Evolutionary conservation across 2,888 invertebrate genomes (phyloP).

Genomic region (Cerastis leucographa): DNA sequence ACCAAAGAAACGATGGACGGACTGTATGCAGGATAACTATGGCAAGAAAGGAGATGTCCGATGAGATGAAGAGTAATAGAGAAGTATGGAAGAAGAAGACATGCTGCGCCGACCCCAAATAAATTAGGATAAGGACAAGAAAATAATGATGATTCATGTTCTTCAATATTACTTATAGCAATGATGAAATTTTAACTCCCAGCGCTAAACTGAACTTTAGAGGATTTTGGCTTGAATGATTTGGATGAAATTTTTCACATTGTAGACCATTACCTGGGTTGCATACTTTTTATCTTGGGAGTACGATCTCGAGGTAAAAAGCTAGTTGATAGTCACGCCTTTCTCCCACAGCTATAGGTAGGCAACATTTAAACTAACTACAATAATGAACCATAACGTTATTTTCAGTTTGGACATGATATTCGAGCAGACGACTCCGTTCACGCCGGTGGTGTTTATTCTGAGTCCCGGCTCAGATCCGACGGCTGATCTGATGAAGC

Average conservation of each 20-base stretch:
- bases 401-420: slow-evolving; percentile 94
- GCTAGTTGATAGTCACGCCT: neutral
- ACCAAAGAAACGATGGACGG: too few relatives aligned
- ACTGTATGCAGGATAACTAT: too few relatives aligned
- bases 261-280: neutral
- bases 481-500: slow-evolving; percentile 95
- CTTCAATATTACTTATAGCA: too few relatives aligned
- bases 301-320: neutral
- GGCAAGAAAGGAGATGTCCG: too few relatives aligned
- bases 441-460: slow-evolving; percentile 97
- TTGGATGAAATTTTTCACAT: too few relatives aligned
- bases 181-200: neutral
- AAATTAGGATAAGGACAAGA: too few relatives aligned
- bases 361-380: neutral
- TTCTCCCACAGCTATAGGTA: neutral
- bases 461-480: slow-evolving; percentile 98
- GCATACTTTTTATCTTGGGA: neutral
- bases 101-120: too few relatives aligned
- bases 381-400: neutral
- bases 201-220: neutral
- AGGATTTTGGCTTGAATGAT: too few relatives aligned
- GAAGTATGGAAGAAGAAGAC: too few relatives aligned
- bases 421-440: slow-evolving; percentile 95
- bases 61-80: too few relatives aligned
- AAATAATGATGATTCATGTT: too few relatives aligned